These are phyloP conservation scores for Catonia carolina DNA, from an alignment of 2,888 invertebrate species.

Conservation along the genomic window DNA sequence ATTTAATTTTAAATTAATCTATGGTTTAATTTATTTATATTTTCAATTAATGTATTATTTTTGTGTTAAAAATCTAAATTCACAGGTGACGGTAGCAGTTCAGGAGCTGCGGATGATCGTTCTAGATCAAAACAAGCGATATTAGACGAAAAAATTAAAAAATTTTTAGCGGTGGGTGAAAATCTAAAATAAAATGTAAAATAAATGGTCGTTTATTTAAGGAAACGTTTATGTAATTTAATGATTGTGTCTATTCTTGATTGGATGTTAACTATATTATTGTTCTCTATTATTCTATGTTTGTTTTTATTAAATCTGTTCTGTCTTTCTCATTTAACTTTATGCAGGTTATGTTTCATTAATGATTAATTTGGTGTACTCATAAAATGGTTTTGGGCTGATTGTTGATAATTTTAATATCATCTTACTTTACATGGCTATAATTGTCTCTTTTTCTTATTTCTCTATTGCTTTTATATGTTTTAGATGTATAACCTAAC, in stretches of 20 bases:
- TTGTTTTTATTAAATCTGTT: not conserved
- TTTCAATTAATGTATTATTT: not conserved
- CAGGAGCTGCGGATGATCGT: constrained; percentile 26
- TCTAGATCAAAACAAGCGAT: constrained; percentile 79
- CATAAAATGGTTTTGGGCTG: too few relatives aligned
- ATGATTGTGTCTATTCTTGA: not conserved
- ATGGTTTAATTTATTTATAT: not conserved
- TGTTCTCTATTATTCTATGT: not conserved
- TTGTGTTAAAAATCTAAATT: not conserved
- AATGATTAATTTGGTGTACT: too few relatives aligned
- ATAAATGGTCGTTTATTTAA: too few relatives aligned
- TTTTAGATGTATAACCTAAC: too few relatives aligned
- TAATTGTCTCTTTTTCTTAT: too few relatives aligned
- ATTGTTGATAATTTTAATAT: too few relatives aligned
- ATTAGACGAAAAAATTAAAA: constrained; percentile 89
- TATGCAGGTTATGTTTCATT: too few relatives aligned
- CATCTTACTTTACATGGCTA: too few relatives aligned
- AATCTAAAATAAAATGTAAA: too few relatives aligned
- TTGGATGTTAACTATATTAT: not conserved
- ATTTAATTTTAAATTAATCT: not conserved
- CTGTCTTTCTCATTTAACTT: too few relatives aligned
- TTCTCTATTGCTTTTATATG: too few relatives aligned
- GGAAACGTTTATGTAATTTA: not conserved
- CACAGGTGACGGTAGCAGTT: constrained; percentile 29
- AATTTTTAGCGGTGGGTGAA: constrained; percentile 78